Percentiles rank a stretch among this genome's conserved stretches.
phyloP scores from a whole-genome alignment of 2,797 vertebrate genomes.

The Halcyon badia region DNA sequence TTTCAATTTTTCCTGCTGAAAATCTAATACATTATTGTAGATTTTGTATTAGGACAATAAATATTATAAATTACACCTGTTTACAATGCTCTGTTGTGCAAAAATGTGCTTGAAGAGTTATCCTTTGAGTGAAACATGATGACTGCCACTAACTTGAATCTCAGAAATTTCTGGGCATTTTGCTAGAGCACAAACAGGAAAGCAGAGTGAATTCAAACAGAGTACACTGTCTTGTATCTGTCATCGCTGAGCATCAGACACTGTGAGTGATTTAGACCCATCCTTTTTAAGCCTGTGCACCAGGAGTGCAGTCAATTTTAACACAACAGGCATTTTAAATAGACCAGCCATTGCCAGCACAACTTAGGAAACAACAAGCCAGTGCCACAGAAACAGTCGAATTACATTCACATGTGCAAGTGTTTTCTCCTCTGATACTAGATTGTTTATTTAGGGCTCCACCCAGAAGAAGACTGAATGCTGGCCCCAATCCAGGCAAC shows the following conservation, averaged over 20 bases:
- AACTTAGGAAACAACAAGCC: constrained; percentile 22
- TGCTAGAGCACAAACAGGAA: constrained; percentile 3
- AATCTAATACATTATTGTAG: not conserved
- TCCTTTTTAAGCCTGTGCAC: not conserved
- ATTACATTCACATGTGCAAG: constrained; percentile 40
- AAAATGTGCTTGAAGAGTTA: not conserved
- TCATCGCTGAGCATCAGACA: not conserved
- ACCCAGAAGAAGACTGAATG: constrained; percentile 18
- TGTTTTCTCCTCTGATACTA: constrained; percentile 13
- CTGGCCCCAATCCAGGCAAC: constrained; percentile 24
- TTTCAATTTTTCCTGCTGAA: not conserved
- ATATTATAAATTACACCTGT: not conserved
- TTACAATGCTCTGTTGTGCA: not conserved
- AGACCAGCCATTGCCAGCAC: not conserved
- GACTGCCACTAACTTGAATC: not conserved
- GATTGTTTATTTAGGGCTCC: constrained; percentile 47
- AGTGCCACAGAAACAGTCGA: constrained; percentile 42
- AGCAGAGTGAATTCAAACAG: not conserved
- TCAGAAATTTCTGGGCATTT: not conserved
- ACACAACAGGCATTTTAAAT: constrained; percentile 27
- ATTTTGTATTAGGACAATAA: constrained; percentile 15
- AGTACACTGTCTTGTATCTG: not conserved
- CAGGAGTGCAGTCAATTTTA: not conserved
- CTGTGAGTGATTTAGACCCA: not conserved
- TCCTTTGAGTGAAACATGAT: not conserved